A percentile compares a stretch with the other conserved stretches of the same genome.
These are phyloP conservation scores for Eumacrocentrus americanus DNA, from an alignment of 2,888 invertebrate genomes.

Conservation along the genomic window DNA sequence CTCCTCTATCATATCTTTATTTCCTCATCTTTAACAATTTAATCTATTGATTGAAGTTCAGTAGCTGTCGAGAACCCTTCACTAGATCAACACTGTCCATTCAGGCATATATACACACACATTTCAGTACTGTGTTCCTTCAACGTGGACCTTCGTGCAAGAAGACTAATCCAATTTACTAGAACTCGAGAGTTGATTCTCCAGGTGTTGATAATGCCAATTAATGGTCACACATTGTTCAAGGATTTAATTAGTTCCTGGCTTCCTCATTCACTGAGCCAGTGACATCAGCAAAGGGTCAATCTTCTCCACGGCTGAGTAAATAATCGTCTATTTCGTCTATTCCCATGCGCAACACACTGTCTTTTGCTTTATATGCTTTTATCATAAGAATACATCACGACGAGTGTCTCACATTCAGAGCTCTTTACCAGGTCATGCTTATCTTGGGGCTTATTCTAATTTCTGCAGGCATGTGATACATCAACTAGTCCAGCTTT, in stretches of 20 bases:
- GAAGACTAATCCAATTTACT: conserved; percentile 5
- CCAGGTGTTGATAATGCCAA: neutral
- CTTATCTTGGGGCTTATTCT: conserved; percentile 19
- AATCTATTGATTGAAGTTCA: no score
- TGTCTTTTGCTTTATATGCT: no score
- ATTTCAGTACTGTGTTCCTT: neutral
- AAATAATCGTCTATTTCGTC: neutral
- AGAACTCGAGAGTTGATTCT: neutral
- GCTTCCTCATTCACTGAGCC: neutral
- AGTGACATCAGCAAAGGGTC: neutral
- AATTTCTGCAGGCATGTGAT: conserved; percentile 5
- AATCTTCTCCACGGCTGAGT: neutral
- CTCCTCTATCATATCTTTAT: no score
- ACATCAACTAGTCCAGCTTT: neutral
- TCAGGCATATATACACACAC: neutral
- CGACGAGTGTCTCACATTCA: neutral
- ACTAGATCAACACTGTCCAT: neutral
- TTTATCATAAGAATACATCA: neutral
- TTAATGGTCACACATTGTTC: neutral
- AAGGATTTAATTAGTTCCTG: neutral
- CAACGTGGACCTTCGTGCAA: neutral
- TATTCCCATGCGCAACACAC: neutral
- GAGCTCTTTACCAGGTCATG: neutral
- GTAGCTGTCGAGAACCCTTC: neutral
- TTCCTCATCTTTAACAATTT: no score